Evolutionary conservation across 64 coral and sea anemone species (phyloP).

Genomic region (Catalaphyllia jardinei): DNA sequence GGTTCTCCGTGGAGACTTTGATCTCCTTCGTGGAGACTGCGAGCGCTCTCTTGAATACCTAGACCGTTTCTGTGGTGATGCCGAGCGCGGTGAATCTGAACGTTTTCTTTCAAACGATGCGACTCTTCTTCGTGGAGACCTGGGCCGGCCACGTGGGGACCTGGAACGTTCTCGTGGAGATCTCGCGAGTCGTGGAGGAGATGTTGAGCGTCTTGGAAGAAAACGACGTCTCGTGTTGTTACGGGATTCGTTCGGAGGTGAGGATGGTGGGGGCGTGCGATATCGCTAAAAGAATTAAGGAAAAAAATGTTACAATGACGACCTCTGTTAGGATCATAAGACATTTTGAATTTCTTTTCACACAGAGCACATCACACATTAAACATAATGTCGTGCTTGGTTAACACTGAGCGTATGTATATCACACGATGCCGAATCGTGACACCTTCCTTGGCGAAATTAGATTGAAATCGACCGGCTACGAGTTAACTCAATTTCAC

Average conservation of each 20-base stretch:
- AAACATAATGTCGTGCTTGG: too few species aligned
- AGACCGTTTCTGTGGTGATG: neutral
- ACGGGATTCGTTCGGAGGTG: neutral
- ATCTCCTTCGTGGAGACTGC: neutral
- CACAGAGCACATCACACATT: too few species aligned
- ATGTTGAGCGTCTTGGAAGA: slow-evolving; percentile 7
- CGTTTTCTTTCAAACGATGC: neutral
- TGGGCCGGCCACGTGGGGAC: neutral
- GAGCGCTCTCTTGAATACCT: neutral
- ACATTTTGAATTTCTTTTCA: too few species aligned
- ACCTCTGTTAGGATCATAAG: too few species aligned
- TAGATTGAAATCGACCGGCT: too few species aligned
- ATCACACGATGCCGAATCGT: too few species aligned
- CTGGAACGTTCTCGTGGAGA: slow-evolving; percentile 11
- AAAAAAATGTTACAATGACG: neutral
- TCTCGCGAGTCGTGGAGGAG: neutral
- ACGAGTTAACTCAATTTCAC: too few species aligned
- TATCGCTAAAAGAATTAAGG: slow-evolving; percentile 38
- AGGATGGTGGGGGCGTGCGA: slow-evolving; percentile 51
- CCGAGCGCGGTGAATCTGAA: neutral
- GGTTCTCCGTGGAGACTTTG: too few species aligned
- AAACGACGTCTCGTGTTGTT: neutral
- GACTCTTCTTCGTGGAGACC: neutral
- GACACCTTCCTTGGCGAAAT: too few species aligned
- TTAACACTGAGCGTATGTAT: too few species aligned